Evolutionary conservation across 92 coral and sea anemone genomes (phyloP).

Genomic region (Epizoanthus illoricatus): DNA sequence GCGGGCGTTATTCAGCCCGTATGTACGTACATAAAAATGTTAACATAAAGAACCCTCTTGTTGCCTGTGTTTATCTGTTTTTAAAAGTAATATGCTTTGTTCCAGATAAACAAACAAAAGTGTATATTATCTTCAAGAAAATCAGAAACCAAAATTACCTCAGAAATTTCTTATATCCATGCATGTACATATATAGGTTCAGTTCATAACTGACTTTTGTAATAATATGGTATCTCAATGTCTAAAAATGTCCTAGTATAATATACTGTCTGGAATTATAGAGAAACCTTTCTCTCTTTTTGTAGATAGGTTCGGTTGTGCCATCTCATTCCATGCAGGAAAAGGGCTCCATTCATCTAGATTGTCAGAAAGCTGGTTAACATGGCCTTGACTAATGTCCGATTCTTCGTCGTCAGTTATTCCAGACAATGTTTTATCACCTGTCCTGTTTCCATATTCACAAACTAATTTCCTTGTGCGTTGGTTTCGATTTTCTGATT

Average conservation of each 20-base stretch:
- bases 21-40: too few species aligned
- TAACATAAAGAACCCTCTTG: too few species aligned
- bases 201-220: too few species aligned
- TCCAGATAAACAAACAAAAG: too few species aligned
- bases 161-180: too few species aligned
- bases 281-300: conserved; percentile 36
- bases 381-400: conserved; percentile 30
- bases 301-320: conserved; percentile 32
- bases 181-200: too few species aligned
- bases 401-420: neutral
- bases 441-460: neutral
- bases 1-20: too few species aligned
- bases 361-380: conserved; percentile 68
- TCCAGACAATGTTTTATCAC: conserved; percentile 26
- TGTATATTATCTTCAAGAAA: too few species aligned
- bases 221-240: too few species aligned
- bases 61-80: too few species aligned
- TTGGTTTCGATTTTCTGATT: neutral
- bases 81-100: too few species aligned
- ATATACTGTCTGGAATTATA: conserved; percentile 74
- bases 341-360: conserved; percentile 71
- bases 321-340: conserved; percentile 47
- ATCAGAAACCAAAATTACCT: too few species aligned
- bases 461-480: neutral
- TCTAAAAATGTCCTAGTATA: conserved; percentile 45